Evolutionary conservation across 2,797 vertebrate species (phyloP), one percentile per base, ranked within the genome.

Genomic region (Eulemur albifrons): DNA sequence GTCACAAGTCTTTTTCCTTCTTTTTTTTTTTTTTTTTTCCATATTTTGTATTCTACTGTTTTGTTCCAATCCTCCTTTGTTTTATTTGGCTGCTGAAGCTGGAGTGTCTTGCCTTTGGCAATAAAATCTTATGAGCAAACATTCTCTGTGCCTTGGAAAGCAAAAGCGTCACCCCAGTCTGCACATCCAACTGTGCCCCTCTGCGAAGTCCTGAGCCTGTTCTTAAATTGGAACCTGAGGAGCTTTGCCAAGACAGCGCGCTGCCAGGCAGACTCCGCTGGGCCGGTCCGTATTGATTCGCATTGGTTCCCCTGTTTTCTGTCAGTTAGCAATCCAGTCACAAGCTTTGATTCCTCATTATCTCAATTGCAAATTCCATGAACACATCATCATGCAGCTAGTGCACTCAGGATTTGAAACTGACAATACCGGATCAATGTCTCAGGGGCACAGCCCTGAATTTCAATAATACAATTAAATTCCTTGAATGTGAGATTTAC

Each of bases 381-480:
- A 98, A 97, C 97, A 94, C 96, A 97, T 97, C 98, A 92, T 97
- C 98, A 98, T 97, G 96, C 97, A 82, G 97, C 67, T 67, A 69
- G 93, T 4, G 91, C 38, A 70, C 87, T 93, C 96, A 48, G 54
- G 95, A 98, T 98, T 97, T 98, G 97, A 97, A 97, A 90, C 97
- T 97, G 98, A 98, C 96, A 97, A 98, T 98, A 98, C 40, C 20
- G 77, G 97, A 98, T 98, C 98, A 96, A 98, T 98, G 98, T 98
- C 97, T 96, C 98, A 86, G 90, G 97, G 97, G 97, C 96, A 82
- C 97, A 97, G 92, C 93, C 54, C 95, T 97, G 98, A 98, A 98
- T 98, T 98, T 98, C 98, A 98, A 98, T 98, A 98, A 98, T 97
- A 98, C 97, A 98, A 95, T 98, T 98, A 98, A 98, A 98, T 97